Conservation (phyloP, 1,140 invertebrate species). For the Patella vulgata region DNA sequence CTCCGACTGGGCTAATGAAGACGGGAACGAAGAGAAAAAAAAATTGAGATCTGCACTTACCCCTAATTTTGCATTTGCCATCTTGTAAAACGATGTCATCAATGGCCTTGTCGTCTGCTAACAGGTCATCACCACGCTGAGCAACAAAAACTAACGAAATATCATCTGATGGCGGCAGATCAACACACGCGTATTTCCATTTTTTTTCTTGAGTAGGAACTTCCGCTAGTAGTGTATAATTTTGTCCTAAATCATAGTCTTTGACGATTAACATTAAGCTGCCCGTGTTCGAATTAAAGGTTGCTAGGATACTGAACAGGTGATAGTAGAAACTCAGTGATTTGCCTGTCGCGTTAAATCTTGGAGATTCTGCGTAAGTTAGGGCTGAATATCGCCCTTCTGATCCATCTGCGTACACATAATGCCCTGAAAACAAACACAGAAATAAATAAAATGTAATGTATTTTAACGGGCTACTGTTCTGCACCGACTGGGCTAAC, state of each 20-base stretch:
- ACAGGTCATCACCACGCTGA: slow-evolving; percentile 16
- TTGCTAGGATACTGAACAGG: slow-evolving; percentile 24
- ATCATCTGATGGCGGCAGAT: slow-evolving; percentile 28
- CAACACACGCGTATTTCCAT: slow-evolving; percentile 39
- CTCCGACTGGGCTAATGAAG: too few species aligned
- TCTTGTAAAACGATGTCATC: slow-evolving; percentile 38
- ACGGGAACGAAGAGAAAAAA: too few species aligned
- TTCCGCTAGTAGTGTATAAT: slow-evolving; percentile 10
- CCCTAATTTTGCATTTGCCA: neutral
- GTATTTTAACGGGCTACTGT: too few species aligned
- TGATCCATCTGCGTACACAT: slow-evolving; percentile 47
- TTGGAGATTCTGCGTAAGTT: slow-evolving; percentile 29
- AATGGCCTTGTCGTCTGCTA: slow-evolving; percentile 45
- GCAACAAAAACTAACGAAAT: slow-evolving; percentile 39
- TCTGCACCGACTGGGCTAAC: too few species aligned
- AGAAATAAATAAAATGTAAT: too few species aligned
- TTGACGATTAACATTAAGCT: slow-evolving; percentile 16
- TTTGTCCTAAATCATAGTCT: neutral
- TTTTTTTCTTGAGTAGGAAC: slow-evolving; percentile 16
- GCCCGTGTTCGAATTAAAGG: slow-evolving; percentile 17
- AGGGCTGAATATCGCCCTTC: slow-evolving; percentile 33
- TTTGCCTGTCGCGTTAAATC: slow-evolving; percentile 28
- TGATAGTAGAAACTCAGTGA: slow-evolving; percentile 48
- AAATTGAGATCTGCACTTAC: neutral
- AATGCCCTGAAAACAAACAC: slow-evolving; percentile 44